Evolutionary conservation across 2,113 vertebrate species (phyloP), one percentile per base, ranked within the genome.

Genomic region (Amazona vittata): DNA sequence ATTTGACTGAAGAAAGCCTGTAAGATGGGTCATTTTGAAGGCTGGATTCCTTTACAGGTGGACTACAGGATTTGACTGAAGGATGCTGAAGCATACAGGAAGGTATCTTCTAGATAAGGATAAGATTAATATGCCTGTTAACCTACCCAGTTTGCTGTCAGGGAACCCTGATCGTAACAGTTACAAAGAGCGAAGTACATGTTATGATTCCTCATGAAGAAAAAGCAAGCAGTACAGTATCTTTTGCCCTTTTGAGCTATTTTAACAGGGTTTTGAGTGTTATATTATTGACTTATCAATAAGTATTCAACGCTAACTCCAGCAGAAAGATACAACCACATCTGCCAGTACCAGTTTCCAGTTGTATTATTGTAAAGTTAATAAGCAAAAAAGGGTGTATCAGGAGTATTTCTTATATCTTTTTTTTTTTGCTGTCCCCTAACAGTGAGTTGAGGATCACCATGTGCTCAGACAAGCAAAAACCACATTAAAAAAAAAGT

Each of bases 401-500:
- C 15, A 80, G 46, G 57, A 82, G 47, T 89, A 65, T 39, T 83
- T 95, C 37, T 16, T 68, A 5, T 16, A 33, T 53, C 10, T 21
- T 62, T 76, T 70, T 55, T 25, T 47, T 80, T 84, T 70, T 59
- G 10, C 28, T 28, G 71, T 69, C 33, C 21, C 21, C 70, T 67
- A 90, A 57, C 67, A 91, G 39, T 4, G 24, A 79, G n/a, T 87
- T 82, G 33, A 10, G 94, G 50, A 86, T 96, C 41, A 89, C 93
- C 67, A 55, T 65, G 49, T 79, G 26, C 29, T 94, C 81, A 68
- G 37, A 87, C 71, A 97, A 97, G 46, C 63, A 79, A 93, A 96
- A 96, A 70, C 1, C 10, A 89, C 44, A 68, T 57, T 8, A 59
- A 57, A 74, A 86, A 96, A 80, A 18, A 3, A 44, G 14, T 67